These are phyloP conservation scores for Eudyptes chrysolophus DNA, from an alignment of 2,113 vertebrate species.

Conservation along the genomic window DNA sequence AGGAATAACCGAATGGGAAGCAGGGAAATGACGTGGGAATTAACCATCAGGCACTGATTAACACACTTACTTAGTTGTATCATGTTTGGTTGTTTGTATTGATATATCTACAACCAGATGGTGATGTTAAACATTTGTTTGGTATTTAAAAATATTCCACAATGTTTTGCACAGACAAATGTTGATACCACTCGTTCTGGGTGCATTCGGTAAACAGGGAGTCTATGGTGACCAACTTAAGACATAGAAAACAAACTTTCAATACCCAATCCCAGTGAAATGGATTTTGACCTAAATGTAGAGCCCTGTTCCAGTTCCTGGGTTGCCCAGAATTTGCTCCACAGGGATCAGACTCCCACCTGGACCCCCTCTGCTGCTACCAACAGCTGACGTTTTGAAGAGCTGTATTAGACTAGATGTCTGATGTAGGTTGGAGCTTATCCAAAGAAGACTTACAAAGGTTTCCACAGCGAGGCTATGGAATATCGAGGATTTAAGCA, in stretches of 20 bases:
- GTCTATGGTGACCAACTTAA: background rate
- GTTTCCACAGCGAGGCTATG: background rate
- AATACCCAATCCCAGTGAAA: background rate
- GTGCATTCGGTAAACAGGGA: background rate
- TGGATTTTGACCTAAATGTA: background rate
- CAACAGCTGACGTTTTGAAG: background rate
- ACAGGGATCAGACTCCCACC: background rate
- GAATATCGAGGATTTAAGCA: background rate
- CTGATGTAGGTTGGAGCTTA: background rate
- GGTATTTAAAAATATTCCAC: conserved; percentile 56
- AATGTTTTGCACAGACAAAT: conserved; percentile 49
- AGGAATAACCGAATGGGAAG: background rate
- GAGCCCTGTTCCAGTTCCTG: background rate
- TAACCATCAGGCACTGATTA: conserved; percentile 44
- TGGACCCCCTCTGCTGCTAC: background rate
- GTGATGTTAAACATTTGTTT: conserved; percentile 65
- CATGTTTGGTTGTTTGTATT: conserved; percentile 66
- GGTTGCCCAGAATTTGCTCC: background rate
- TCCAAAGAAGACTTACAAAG: background rate
- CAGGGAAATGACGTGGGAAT: conserved; percentile 1
- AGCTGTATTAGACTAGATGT: background rate
- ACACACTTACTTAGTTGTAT: conserved; percentile 43
- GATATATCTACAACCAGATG: conserved; percentile 59
- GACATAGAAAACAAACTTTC: background rate
- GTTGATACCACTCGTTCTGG: conserved; percentile 6